Percentiles rank a stretch among this genome's conserved stretches.
phyloP scores from a whole-genome alignment of 2,797 vertebrate species.

The Acanthiza pusilla region DNA sequence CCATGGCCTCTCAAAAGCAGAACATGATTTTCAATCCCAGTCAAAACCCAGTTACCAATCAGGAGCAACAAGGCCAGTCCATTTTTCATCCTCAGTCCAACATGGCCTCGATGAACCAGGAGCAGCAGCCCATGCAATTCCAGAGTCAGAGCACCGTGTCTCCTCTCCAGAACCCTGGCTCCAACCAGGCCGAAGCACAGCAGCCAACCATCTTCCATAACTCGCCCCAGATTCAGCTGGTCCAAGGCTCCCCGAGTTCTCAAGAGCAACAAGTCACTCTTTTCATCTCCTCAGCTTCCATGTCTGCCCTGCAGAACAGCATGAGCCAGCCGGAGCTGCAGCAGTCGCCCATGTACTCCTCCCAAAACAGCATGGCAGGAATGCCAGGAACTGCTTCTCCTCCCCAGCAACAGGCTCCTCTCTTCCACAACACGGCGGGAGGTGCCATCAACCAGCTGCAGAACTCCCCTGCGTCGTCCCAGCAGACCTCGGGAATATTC shows the following conservation, averaged over 20 bases:
- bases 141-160: constrained; percentile 85
- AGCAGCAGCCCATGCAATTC: constrained; percentile 90
- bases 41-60: constrained; percentile 80
- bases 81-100: constrained; percentile 86
- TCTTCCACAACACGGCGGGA: constrained; percentile 86
- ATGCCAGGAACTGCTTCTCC: constrained; percentile 86
- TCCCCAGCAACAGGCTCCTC: constrained; percentile 83
- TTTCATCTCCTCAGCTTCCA: constrained; percentile 89
- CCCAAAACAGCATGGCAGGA: constrained; percentile 84
- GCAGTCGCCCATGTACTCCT: constrained; percentile 85
- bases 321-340: constrained; percentile 86
- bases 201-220: constrained; percentile 89
- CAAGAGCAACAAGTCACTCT: constrained; percentile 89
- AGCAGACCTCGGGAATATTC: constrained; percentile 88
- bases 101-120: constrained; percentile 84
- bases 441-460: constrained; percentile 85
- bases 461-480: constrained; percentile 81
- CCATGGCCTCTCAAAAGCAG: constrained; percentile 77
- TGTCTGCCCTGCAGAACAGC: constrained; percentile 86
- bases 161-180: constrained; percentile 79
- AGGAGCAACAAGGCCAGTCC: constrained; percentile 85
- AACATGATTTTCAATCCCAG: constrained; percentile 86
- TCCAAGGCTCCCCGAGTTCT: constrained; percentile 76
- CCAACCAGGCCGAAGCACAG: constrained; percentile 75
- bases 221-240: constrained; percentile 92